Evolutionary conservation across 2,797 vertebrate genomes (phyloP).

Genomic region (Cossypha niveicapilla): DNA sequence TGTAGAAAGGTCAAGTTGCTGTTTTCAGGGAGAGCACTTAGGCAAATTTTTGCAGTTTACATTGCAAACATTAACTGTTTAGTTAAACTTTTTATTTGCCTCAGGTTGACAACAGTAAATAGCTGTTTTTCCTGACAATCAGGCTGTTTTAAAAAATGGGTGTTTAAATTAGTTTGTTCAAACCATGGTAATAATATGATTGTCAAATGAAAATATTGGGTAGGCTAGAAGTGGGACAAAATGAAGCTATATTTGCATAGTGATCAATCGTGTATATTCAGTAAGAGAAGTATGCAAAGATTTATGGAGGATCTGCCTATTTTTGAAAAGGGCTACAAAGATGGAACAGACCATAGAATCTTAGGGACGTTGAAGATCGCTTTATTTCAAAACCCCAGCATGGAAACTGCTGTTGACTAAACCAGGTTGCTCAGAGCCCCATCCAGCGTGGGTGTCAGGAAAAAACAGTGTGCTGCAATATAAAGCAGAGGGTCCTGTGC

Average conservation of each 20-base stretch:
- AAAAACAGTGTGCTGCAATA: accelerated
- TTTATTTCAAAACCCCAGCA: accelerated
- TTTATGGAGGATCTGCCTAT: not conserved
- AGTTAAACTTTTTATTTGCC: not conserved
- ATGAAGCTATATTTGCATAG: not conserved
- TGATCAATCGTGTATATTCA: accelerated
- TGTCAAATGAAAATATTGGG: not conserved
- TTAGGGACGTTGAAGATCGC: not conserved
- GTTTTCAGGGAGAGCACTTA: not conserved
- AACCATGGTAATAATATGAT: not conserved
- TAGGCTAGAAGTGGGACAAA: not conserved
- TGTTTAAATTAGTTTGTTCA: not conserved
- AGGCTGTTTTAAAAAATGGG: not conserved
- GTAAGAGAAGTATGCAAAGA: not conserved
- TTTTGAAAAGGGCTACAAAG: not conserved
- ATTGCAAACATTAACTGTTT: not conserved
- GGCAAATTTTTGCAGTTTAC: not conserved
- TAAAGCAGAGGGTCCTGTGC: not conserved
- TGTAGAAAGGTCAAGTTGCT: not conserved
- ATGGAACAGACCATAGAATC: not conserved
- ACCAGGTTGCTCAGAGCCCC: not conserved
- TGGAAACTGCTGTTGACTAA: not conserved
- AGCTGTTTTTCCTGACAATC: not conserved
- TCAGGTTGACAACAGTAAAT: not conserved
- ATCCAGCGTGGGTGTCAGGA: not conserved